Conservation (phyloP, 1,140 invertebrate genomes). For the Drosophila nikananu region DNA sequence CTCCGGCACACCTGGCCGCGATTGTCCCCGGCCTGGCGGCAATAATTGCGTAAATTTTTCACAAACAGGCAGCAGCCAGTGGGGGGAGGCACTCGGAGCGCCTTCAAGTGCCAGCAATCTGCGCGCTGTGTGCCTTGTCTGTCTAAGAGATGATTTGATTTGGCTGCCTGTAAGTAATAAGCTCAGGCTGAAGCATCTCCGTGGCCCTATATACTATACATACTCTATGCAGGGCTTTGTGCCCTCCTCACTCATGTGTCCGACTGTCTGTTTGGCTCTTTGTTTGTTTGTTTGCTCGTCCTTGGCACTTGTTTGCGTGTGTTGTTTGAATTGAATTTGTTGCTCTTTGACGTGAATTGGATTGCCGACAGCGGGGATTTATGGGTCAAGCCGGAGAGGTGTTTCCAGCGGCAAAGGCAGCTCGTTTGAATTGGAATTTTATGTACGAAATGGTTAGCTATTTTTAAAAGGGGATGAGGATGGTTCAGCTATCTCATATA, state of each 20-base stretch:
- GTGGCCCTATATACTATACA: not conserved
- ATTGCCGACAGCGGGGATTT: slow-evolving; percentile 37
- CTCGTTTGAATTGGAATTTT: not conserved
- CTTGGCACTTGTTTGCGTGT: slow-evolving; percentile 42
- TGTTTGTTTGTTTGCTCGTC: slow-evolving; percentile 32
- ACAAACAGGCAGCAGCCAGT: slow-evolving; percentile 61
- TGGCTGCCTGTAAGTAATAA: slow-evolving; percentile 53
- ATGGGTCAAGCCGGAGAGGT: slow-evolving; percentile 20
- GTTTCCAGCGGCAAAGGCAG: slow-evolving; percentile 5
- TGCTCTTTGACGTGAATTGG: slow-evolving; percentile 48
- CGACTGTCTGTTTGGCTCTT: slow-evolving; percentile 37
- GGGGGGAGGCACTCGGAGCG: slow-evolving; percentile 18
- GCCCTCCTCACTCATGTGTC: slow-evolving; percentile 48
- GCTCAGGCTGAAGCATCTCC: slow-evolving; percentile 9
- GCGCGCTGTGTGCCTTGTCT: slow-evolving; percentile 29
- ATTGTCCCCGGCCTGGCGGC: slow-evolving; percentile 24
- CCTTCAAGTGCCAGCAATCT: slow-evolving; percentile 66
- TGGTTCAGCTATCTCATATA: not conserved
- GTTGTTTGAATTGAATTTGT: slow-evolving; percentile 54
- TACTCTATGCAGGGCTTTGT: slow-evolving; percentile 1
- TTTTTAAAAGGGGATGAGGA: not conserved
- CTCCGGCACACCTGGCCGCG: slow-evolving; percentile 24
- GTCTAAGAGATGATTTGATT: slow-evolving; percentile 71
- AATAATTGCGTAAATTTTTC: slow-evolving; percentile 78
- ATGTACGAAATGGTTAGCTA: not conserved